Conservation (phyloP, 2,113 vertebrate genomes). For the Seriola rivoliana region DNA sequence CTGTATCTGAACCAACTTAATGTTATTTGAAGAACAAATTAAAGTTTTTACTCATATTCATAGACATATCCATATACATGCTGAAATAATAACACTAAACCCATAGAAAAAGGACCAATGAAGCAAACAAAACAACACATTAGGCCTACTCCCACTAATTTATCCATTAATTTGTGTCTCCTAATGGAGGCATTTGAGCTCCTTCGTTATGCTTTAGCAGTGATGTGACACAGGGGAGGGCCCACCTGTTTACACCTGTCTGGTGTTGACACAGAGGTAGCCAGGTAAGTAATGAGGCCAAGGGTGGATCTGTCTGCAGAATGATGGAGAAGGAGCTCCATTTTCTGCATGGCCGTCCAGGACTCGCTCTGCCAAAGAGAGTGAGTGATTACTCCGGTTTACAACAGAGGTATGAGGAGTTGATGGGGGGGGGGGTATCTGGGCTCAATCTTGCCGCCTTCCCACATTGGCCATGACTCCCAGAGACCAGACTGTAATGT, state of each 20-base stretch:
- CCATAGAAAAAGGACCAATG: slow-evolving; percentile 1
- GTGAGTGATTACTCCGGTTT: slow-evolving; percentile 57
- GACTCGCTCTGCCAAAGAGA: slow-evolving; percentile 15
- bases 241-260: slow-evolving; percentile 61
- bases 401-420: slow-evolving; percentile 41
- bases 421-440: slow-evolving; percentile 34
- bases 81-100: not conserved
- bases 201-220: slow-evolving; percentile 12
- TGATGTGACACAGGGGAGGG: slow-evolving; percentile 23
- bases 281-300: slow-evolving; percentile 63
- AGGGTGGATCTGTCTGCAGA: slow-evolving; percentile 36
- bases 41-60: not conserved
- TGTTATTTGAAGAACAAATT: not conserved
- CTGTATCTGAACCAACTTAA: not conserved
- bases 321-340: slow-evolving; percentile 61
- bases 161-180: slow-evolving; percentile 40
- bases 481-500: not conserved
- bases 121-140: slow-evolving; percentile 28
- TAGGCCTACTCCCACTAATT: slow-evolving; percentile 29
- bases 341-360: slow-evolving; percentile 62
- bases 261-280: slow-evolving; percentile 51
- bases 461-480: not conserved
- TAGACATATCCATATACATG: not conserved
- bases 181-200: slow-evolving; percentile 2
- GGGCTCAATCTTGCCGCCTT: slow-evolving; percentile 16